Evolutionary conservation across 2,113 vertebrate genomes (phyloP).

Genomic region (Salvelinus alpinus): DNA sequence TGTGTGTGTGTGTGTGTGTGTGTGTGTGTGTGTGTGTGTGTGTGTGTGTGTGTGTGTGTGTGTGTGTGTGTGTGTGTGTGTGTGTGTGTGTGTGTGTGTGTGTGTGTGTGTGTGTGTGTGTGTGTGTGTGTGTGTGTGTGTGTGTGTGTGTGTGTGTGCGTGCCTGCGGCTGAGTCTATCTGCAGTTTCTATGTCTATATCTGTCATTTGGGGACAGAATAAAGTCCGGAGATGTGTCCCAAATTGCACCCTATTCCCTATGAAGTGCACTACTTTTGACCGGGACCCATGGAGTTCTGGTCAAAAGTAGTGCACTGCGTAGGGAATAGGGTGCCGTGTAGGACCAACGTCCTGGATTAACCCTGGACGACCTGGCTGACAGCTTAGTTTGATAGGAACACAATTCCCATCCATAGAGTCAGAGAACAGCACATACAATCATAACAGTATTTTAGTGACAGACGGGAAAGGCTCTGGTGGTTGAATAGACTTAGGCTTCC

Average conservation of each 20-base stretch:
- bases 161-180: background rate
- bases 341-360: background rate
- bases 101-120: too few species aligned
- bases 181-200: background rate
- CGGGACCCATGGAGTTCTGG: too few species aligned
- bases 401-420: background rate
- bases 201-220: too few species aligned
- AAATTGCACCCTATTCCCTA: background rate
- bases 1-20: too few species aligned
- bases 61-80: too few species aligned
- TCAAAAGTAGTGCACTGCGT: too few species aligned
- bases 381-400: conserved; percentile 3
- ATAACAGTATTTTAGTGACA: background rate
- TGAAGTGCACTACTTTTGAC: background rate
- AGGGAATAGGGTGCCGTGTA: background rate
- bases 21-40: too few species aligned
- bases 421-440: background rate
- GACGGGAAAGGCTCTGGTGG: background rate
- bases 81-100: too few species aligned
- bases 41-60: too few species aligned
- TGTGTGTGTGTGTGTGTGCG: background rate
- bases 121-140: too few species aligned
- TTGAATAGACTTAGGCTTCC: background rate
- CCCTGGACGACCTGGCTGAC: background rate
- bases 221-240: background rate